Evolutionary conservation across 2,113 vertebrate species (phyloP).

Genomic region (Xiphophorus maculatus): DNA sequence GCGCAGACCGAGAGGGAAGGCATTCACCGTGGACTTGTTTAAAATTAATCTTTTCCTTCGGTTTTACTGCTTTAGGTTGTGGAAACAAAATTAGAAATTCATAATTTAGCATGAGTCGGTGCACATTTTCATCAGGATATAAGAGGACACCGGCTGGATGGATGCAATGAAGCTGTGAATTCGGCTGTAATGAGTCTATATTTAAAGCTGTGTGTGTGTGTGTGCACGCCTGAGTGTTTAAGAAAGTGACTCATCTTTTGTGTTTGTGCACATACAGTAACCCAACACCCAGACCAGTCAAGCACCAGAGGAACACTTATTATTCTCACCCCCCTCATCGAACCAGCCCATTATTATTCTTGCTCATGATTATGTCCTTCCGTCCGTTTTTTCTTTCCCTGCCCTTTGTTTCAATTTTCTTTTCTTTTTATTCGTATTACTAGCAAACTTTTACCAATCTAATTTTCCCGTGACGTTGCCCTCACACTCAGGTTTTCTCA

Average conservation of each 20-base stretch:
- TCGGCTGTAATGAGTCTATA: conserved; percentile 48
- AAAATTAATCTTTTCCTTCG: conserved; percentile 23
- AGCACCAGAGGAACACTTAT: conserved; percentile 35
- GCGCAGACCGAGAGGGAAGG: background rate
- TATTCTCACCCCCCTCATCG: conserved; percentile 13
- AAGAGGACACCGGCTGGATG: background rate
- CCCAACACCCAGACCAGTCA: conserved; percentile 43
- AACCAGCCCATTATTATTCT: background rate
- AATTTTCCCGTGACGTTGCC: background rate
- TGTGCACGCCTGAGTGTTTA: background rate
- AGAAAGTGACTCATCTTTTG: conserved; percentile 66
- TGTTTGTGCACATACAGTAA: conserved; percentile 51
- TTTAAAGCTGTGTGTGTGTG: conserved; percentile 42
- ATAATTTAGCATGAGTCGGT: conserved; percentile 26
- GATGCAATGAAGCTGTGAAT: conserved; percentile 27
- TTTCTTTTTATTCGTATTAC: background rate
- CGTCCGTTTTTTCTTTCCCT: background rate
- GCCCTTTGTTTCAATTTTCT: background rate
- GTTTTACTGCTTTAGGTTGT: conserved; percentile 31
- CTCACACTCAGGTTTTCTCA: background rate
- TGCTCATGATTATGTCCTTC: conserved; percentile 1
- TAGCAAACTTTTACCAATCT: background rate
- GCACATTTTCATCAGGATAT: conserved; percentile 13
- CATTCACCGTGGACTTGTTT: background rate
- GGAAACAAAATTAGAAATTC: conserved; percentile 15